Base-by-base conservation (phyloP, 1,140 invertebrate species). In the Drosophila kurseongensis region DNA sequence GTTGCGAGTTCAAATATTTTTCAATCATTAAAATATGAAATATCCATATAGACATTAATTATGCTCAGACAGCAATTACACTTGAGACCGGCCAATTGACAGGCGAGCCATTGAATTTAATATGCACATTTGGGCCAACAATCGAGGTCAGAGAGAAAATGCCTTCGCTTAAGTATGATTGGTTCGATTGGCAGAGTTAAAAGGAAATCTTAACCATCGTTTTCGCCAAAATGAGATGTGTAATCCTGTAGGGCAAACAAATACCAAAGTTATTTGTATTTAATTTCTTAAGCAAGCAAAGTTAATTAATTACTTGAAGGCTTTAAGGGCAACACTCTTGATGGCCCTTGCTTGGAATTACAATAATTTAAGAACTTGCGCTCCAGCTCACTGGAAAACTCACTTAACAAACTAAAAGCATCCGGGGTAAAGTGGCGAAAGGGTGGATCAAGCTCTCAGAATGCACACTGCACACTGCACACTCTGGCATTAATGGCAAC, bases 201-300 rank as follows among this genome's bases (percentile, higher is more conserved):
- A 75, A 61, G 32, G 62, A 14, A 52, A 41, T 58, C 60, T 63
- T 45, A 56, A 71, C 35, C 69, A 71, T 80, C 59, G 62, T 71
- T 80, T 77, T 58, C 42, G 59, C 66, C 58, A 54, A 86, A 88
- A 82, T 69, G 76, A 52, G 78, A 75, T 82, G 74, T 67, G 75
- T 65, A 78, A 86, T 86, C 77, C 77, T 63, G 77, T 84, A 84
- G 67, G 76, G 84, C 74, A 89, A 78, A 89, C 80, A 89, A 84
- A 89, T 80, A 82, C 74, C 80, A 80, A 88, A 89, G 84, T 69
- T 89, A 88, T 89, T 89, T 89, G 84, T 78, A 72, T 84, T 89
- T 80, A 82, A 89, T 89, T 84, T 84, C 84, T 66, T 66, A 80
- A 41, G 74, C 73, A 84, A 84, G 80, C 84, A 84, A 80, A 89